Conservation (phyloP, 1,140 invertebrate species). For the Macrobrachium rosenbergii region DNA sequence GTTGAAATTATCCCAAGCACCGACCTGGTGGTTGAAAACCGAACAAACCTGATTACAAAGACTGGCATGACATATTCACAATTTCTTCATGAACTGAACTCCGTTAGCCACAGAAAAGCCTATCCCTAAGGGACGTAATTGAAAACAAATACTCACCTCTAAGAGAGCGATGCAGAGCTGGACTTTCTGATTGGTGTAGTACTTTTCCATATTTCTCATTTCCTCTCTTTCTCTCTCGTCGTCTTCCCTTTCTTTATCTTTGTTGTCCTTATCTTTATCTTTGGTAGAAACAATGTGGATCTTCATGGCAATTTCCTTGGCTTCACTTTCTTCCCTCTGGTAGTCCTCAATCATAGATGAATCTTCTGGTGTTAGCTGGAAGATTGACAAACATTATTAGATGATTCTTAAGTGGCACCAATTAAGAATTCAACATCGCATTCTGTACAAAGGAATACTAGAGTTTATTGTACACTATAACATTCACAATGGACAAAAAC, state of each 20-base stretch:
- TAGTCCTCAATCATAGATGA: conserved; percentile 83
- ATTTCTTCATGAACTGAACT: neutral
- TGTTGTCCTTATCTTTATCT: conserved; percentile 80
- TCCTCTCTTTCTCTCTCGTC: conserved; percentile 73
- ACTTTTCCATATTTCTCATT: conserved; percentile 38
- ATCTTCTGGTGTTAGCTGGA: conserved; percentile 87
- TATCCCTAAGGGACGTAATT: neutral
- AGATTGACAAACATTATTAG: conserved; percentile 63
- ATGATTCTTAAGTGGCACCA: no score
- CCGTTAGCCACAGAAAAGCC: no score
- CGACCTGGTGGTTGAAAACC: conserved; percentile 74
- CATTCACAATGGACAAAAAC: no score
- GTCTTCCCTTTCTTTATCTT: conserved; percentile 78
- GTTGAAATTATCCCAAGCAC: conserved; percentile 89
- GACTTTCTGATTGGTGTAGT: conserved; percentile 89
- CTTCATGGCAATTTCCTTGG: conserved; percentile 89
- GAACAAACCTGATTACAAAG: neutral
- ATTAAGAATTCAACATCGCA: no score
- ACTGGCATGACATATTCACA: neutral
- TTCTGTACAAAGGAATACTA: no score
- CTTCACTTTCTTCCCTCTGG: conserved; percentile 78
- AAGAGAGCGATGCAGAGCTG: conserved; percentile 88
- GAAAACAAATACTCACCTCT: conserved; percentile 38
- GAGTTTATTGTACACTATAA: no score
- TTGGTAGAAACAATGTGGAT: conserved; percentile 88